These are phyloP conservation scores for Scaptomyza caliginosa DNA, from an alignment of 2,888 invertebrate species.

Conservation along the genomic window DNA sequence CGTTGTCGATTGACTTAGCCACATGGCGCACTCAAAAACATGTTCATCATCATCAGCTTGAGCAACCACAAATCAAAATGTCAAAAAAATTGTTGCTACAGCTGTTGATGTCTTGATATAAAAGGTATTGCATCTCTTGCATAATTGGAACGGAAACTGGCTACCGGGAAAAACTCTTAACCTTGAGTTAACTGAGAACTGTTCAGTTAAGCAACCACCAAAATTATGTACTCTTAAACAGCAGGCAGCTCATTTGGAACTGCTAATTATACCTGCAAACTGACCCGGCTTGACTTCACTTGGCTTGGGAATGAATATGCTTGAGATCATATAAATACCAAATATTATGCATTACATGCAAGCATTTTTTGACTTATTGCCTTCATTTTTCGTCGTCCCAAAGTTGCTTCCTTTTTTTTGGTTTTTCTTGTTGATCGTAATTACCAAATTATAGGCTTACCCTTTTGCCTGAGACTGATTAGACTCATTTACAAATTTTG, in stretches of 20 bases:
- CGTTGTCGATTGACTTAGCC: constrained; percentile 14
- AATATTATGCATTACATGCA: constrained; percentile 72
- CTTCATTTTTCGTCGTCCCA: constrained; percentile 42
- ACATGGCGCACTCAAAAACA: constrained; percentile 48
- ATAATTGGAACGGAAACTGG: constrained; percentile 54
- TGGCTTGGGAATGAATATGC: constrained; percentile 24
- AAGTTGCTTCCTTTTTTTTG: constrained; percentile 20
- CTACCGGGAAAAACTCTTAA: constrained; percentile 42
- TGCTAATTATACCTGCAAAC: constrained; percentile 69
- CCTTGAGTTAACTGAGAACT: not conserved
- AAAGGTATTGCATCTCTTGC: constrained; percentile 37
- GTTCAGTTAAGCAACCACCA: constrained; percentile 42
- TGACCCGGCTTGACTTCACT: too few relatives aligned
- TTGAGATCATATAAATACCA: constrained; percentile 43
- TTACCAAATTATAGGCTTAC: constrained; percentile 82
- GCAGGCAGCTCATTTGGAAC: constrained; percentile 54
- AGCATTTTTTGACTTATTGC: constrained; percentile 73
- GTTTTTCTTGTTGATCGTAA: constrained; percentile 54
- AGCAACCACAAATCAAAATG: constrained; percentile 73
- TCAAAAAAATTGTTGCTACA: constrained; percentile 57
- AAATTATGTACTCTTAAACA: constrained; percentile 25
- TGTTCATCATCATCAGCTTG: constrained; percentile 39
- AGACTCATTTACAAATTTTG: constrained; percentile 74
- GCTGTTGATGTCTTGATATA: constrained; percentile 74
- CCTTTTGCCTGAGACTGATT: constrained; percentile 81